Percentiles rank a stretch among this genome's conserved stretches.
Conservation (phyloP, 2,888 invertebrate species). For the Cantharis nigra region DNA sequence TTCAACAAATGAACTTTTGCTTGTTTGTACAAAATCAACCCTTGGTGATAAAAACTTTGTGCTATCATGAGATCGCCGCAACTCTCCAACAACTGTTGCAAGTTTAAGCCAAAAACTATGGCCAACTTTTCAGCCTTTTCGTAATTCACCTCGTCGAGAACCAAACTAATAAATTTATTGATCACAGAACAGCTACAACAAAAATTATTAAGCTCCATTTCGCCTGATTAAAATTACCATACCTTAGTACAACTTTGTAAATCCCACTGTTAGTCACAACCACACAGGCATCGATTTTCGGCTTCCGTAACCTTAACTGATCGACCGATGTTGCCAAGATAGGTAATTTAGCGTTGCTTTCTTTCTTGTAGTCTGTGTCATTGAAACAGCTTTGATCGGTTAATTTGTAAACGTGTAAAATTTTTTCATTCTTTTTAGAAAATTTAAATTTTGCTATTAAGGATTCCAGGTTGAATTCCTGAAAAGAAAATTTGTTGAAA, state of each 20-base stretch:
- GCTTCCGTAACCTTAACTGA: slow-evolving; percentile 57
- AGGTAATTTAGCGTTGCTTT: slow-evolving; percentile 46
- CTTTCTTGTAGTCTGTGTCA: slow-evolving; percentile 36
- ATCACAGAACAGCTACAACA: slow-evolving; percentile 54
- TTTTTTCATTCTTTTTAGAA: slow-evolving; percentile 56
- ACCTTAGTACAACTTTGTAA: slow-evolving; percentile 65
- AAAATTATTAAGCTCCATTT: background rate
- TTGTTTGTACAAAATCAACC: slow-evolving; percentile 79
- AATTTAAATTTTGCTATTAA: slow-evolving; percentile 63
- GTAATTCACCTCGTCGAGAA: slow-evolving; percentile 60
- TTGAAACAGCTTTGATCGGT: slow-evolving; percentile 51
- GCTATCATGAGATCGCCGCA: slow-evolving; percentile 82
- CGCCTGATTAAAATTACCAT: slow-evolving; percentile 6
- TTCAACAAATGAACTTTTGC: slow-evolving; percentile 60
- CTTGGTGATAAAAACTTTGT: slow-evolving; percentile 74
- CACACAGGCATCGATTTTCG: slow-evolving; percentile 62
- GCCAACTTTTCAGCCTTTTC: slow-evolving; percentile 63
- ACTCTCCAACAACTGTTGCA: slow-evolving; percentile 72
- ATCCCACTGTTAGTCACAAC: slow-evolving; percentile 64
- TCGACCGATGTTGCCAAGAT: slow-evolving; percentile 55
- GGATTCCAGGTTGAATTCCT: slow-evolving; percentile 63
- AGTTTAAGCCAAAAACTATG: slow-evolving; percentile 64
- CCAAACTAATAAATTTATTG: slow-evolving; percentile 61
- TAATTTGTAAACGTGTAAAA: slow-evolving; percentile 58
- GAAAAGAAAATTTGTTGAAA: too few species aligned